These are phyloP conservation scores for Rhynchophorus ferrugineus DNA, from an alignment of 1,140 invertebrate species.

Conservation along the genomic window DNA sequence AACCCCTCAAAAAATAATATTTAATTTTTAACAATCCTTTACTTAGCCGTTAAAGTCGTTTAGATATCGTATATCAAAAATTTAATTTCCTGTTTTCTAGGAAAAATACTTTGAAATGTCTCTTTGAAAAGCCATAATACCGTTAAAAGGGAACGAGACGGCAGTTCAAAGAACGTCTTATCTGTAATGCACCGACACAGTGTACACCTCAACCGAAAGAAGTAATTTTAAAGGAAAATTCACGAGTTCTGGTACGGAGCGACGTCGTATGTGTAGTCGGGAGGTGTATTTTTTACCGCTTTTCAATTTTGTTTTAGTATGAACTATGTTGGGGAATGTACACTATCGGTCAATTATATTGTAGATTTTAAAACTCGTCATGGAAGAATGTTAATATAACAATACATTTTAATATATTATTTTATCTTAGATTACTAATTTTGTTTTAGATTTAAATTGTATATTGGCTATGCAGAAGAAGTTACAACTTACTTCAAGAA, in stretches of 20 bases:
- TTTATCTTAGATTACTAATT: too few relatives aligned
- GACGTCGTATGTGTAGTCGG: too few relatives aligned
- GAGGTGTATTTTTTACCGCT: too few relatives aligned
- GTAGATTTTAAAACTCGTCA: too few relatives aligned
- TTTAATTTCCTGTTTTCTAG: conserved; percentile 23
- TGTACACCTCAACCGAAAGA: conserved; percentile 4
- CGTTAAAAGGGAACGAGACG: conserved; percentile 16
- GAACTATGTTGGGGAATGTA: too few relatives aligned
- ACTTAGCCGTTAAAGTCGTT: conserved; percentile 25
- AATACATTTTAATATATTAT: too few relatives aligned
- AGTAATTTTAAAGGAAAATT: conserved; percentile 6
- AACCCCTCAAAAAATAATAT: conserved; percentile 17
- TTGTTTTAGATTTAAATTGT: too few relatives aligned
- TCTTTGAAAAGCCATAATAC: conserved; percentile 24
- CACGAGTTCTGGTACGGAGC: not conserved
- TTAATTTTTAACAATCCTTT: conserved; percentile 22
- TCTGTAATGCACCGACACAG: conserved; percentile 17
- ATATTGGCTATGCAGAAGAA: too few relatives aligned
- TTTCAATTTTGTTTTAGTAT: too few relatives aligned
- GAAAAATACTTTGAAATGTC: conserved; percentile 20
- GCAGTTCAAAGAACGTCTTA: conserved; percentile 12
- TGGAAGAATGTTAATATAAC: too few relatives aligned
- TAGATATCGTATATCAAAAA: conserved; percentile 25
- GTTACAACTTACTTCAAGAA: too few relatives aligned
- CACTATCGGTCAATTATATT: too few relatives aligned